These are phyloP conservation scores for Bucorvus abyssinicus DNA, from an alignment of 2,797 vertebrate species.

Conservation along the genomic window DNA sequence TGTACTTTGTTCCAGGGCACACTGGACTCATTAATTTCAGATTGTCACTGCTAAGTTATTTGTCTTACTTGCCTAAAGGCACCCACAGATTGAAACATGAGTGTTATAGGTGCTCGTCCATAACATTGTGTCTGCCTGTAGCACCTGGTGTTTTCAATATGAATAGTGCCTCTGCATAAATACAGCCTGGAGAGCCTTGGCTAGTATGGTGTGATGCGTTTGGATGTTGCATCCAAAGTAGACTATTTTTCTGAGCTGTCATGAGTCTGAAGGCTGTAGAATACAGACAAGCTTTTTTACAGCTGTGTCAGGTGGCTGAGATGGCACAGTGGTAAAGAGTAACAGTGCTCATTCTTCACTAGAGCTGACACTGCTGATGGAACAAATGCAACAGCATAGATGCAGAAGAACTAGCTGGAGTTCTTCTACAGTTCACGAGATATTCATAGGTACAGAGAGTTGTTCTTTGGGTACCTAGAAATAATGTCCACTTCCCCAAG, in stretches of 20 bases:
- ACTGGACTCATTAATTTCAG: not conserved
- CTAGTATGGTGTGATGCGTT: fast-evolving
- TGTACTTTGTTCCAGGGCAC: not conserved
- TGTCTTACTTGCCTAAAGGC: not conserved
- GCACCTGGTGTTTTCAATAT: not conserved
- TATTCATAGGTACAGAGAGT: not conserved
- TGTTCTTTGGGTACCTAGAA: not conserved
- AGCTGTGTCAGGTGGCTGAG: not conserved
- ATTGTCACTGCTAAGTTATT: not conserved
- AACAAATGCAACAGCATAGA: not conserved
- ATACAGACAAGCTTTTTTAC: not conserved
- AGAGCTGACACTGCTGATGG: not conserved
- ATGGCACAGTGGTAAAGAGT: not conserved
- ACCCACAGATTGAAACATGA: not conserved
- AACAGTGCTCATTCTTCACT: not conserved
- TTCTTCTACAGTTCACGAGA: not conserved
- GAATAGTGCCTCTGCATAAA: not conserved
- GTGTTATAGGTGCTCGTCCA: not conserved
- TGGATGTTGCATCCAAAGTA: not conserved
- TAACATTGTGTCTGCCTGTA: not conserved
- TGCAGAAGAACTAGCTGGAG: not conserved
- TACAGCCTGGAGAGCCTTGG: not conserved
- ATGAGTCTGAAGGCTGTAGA: not conserved
- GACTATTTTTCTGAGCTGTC: not conserved
- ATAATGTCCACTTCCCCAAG: not conserved